Evolutionary conservation across 2,888 invertebrate species (phyloP), one percentile per base, ranked within the genome.

Genomic region (Lissocephala sabroskyi): DNA sequence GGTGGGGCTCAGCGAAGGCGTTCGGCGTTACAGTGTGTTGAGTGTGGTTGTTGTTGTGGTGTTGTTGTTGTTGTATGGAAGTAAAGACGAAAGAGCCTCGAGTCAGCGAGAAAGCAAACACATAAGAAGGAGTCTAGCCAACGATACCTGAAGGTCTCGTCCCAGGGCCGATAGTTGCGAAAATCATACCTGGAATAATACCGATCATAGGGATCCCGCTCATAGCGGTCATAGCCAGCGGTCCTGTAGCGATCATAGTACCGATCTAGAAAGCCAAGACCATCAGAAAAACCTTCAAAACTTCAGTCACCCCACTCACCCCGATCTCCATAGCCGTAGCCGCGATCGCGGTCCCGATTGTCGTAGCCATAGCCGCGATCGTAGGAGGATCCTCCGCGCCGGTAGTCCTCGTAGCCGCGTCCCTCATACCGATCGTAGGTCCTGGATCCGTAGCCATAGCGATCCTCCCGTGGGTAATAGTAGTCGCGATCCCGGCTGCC

Each of bases 121-220:
- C 41, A 32, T 9, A 41, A 3, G 14, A 17, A 40, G 4, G 16
- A 54, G 35, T 46, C 45, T 54, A 43, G 49, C 18, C 32, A 54
- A 46, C 70, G 79, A 74, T 85, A 85, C 85, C 85, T 83, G 80
- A 83, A 84, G 33, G 82, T 81, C 55, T 85, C 83, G 80, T 85
- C 85, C 79, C 76, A 84, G 17, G 84, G 85, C 51, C 82, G 81
- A 77, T 82, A 84, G 56, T 80, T 81, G 56, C 82, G 80, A 65
- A 74, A 80, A 63, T 84, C 85, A 79, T 83, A 84, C 66, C 79
- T 79, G 53, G 79, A 62, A 45, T 76, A 79, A 56, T 83, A 83
- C 30, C 83, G 79, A 54, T 85, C 84, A 45, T 83, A 81, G 36
- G 65, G 63, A 49, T 76, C 77, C 18, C 80, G 78, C 56, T 84